phyloP scores from a whole-genome alignment of 2,888 invertebrate genomes.

The Lepetodrilus schrolli region DNA sequence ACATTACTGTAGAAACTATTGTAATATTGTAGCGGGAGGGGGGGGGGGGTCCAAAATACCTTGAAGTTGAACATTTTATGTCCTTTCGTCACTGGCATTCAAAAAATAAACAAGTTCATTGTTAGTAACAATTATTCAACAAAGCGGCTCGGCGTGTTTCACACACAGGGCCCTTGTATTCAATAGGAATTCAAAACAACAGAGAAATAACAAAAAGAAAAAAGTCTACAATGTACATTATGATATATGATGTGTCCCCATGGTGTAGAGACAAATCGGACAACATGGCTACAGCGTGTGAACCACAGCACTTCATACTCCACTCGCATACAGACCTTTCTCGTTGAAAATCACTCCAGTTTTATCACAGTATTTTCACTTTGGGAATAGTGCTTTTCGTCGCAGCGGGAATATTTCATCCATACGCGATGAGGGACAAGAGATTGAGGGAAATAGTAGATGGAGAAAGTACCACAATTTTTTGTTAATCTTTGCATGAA shows the following conservation, averaged over 20 bases:
- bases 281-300: background rate
- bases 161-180: slow-evolving; percentile 28
- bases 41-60: slow-evolving; percentile 45
- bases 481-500: slow-evolving; percentile 24
- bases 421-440: no score
- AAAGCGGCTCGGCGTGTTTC: slow-evolving; percentile 30
- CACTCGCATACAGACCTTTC: no score
- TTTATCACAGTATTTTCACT: slow-evolving; percentile 9
- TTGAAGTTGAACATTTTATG: slow-evolving; percentile 54
- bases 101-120: slow-evolving; percentile 37
- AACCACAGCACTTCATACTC: background rate
- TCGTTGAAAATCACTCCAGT: slow-evolving; percentile 9
- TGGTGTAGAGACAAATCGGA: slow-evolving; percentile 13
- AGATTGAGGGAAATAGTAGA: no score
- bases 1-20: no score
- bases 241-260: slow-evolving; percentile 2
- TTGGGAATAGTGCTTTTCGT: no score
- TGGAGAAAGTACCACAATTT: slow-evolving; percentile 16
- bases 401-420: no score
- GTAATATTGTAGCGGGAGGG: background rate
- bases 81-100: slow-evolving; percentile 38
- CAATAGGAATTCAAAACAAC: slow-evolving; percentile 33
- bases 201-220: slow-evolving; percentile 32
- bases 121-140: slow-evolving; percentile 35
- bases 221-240: slow-evolving; percentile 28